phyloP scores from a whole-genome alignment of 1,140 invertebrate species.

The Microplitis demolitor region DNA sequence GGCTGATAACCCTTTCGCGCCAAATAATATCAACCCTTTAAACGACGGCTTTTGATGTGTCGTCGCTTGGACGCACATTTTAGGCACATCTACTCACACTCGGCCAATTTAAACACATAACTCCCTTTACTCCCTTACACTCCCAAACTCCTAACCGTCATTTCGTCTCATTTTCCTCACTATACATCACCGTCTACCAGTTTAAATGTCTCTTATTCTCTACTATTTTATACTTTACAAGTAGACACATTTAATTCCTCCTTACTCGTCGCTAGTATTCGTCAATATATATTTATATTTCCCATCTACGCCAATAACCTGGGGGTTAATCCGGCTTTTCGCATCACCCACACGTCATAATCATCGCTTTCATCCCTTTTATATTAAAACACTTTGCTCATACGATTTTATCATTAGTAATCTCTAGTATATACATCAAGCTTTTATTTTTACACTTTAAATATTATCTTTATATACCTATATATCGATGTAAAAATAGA shows the following conservation, averaged over 20 bases:
- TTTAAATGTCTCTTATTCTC: not conserved
- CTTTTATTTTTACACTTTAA: not conserved
- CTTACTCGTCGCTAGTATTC: not conserved
- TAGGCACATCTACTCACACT: slow-evolving; percentile 25
- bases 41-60: slow-evolving; percentile 49
- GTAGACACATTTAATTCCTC: not conserved
- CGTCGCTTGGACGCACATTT: slow-evolving; percentile 45
- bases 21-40: slow-evolving; percentile 49
- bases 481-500: too few species aligned
- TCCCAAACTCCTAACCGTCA: not conserved
- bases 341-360: slow-evolving; percentile 36
- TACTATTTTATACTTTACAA: too few species aligned
- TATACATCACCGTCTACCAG: not conserved
- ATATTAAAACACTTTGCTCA: slow-evolving; percentile 16
- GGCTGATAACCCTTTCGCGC: slow-evolving; percentile 49
- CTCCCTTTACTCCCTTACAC: not conserved
- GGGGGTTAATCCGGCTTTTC: slow-evolving; percentile 27
- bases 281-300: not conserved
- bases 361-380: slow-evolving; percentile 30
- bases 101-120: slow-evolving; percentile 40
- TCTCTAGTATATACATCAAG: not conserved
- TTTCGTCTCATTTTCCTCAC: not conserved
- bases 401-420: slow-evolving; percentile 17
- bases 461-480: too few species aligned
- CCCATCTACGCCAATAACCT: slow-evolving; percentile 22